Evolutionary conservation across 2,797 vertebrate species (phyloP).

Genomic region (Strix occidentalis): DNA sequence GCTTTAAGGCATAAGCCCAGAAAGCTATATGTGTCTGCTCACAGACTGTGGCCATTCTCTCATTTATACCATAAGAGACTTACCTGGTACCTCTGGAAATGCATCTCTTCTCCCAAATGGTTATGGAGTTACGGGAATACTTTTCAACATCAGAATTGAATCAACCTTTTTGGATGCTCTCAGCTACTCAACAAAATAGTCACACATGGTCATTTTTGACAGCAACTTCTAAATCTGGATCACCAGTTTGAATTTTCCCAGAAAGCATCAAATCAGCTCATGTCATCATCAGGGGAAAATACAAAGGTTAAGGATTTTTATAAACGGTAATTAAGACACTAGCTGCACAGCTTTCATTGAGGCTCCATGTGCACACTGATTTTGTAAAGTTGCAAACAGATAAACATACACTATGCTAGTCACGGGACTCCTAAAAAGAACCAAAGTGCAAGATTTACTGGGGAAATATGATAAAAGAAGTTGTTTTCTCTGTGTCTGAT

Average conservation of each 20-base stretch:
- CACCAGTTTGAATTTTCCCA: not conserved
- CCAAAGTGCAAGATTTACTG: not conserved
- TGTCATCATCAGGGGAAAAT: not conserved
- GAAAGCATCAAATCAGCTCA: not conserved
- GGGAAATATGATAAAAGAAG: not conserved
- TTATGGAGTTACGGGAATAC: not conserved
- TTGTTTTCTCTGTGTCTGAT: not conserved
- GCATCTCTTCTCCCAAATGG: not conserved
- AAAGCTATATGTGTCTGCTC: accelerated
- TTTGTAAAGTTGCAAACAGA: not conserved
- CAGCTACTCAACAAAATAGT: not conserved
- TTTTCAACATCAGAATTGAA: not conserved
- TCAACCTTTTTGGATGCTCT: not conserved
- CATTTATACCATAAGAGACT: not conserved
- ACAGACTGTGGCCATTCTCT: not conserved
- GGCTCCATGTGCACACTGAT: not conserved
- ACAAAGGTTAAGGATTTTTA: not conserved
- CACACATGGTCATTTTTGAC: not conserved
- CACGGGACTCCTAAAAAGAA: not conserved
- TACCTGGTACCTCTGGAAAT: not conserved
- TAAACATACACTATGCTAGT: not conserved
- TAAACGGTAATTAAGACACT: not conserved
- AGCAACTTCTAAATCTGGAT: not conserved
- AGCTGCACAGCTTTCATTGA: not conserved
- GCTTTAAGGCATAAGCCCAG: not conserved